Evolutionary conservation across 2,888 invertebrate species (phyloP).

Genomic region (Melieria picta): DNA sequence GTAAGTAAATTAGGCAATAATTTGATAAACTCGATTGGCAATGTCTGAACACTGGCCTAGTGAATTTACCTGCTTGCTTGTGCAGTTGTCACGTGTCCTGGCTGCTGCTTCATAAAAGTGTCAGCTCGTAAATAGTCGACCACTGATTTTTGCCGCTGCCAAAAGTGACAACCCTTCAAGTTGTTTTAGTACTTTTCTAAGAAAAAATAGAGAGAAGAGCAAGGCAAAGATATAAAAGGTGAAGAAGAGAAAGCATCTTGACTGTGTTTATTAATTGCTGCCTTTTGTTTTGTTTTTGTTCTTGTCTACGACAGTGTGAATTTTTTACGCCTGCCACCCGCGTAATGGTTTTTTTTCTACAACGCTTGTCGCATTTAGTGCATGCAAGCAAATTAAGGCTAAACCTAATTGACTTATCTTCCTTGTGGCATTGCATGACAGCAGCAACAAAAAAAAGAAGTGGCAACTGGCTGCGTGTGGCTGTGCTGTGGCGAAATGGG

Average conservation of each 20-base stretch:
- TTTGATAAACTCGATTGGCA: conserved; percentile 18
- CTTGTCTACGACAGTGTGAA: neutral
- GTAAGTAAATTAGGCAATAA: conserved; percentile 22
- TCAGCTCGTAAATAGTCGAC: neutral
- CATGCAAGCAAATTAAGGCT: conserved; percentile 54
- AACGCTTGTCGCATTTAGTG: neutral
- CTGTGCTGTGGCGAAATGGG: neutral
- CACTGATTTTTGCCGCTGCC: neutral
- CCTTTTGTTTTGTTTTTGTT: conserved; percentile 8
- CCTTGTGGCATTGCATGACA: conserved; percentile 43
- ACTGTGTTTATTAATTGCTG: conserved; percentile 24
- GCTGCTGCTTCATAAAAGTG: neutral
- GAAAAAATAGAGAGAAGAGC: no score
- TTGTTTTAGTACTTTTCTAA: no score
- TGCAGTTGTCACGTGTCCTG: neutral
- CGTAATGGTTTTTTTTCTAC: conserved; percentile 7
- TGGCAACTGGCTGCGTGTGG: conserved; percentile 24
- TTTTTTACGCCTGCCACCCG: neutral
- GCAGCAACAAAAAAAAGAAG: conserved; percentile 45
- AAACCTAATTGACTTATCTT: conserved; percentile 60
- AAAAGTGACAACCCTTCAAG: no score
- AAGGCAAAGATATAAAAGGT: neutral
- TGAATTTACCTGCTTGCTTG: neutral
- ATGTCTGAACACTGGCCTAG: neutral
- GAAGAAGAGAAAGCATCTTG: neutral